Evolutionary conservation across 2,888 invertebrate genomes (phyloP).

Genomic region (Clusia tigrina): DNA sequence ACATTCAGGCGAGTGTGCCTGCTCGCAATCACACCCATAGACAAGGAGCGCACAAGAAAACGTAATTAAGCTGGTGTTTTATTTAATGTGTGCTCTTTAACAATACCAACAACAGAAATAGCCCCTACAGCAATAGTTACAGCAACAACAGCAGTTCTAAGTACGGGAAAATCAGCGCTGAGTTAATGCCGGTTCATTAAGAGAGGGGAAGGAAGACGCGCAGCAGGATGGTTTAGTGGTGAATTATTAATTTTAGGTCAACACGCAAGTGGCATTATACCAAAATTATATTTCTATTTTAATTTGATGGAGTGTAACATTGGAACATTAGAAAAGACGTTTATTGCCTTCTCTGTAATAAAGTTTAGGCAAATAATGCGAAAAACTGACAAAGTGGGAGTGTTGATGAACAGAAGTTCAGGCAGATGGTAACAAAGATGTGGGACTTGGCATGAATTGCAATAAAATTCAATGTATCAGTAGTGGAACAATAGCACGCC

Average conservation of each 20-base stretch:
- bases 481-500: too few species aligned
- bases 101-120: constrained; percentile 19
- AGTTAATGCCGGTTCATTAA: not conserved
- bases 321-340: too few species aligned
- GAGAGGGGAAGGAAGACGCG: not conserved
- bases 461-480: too few species aligned
- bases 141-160: not conserved
- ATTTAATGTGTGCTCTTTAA: constrained; percentile 27
- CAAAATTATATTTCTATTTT: not conserved
- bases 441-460: too few species aligned
- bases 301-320: too few species aligned
- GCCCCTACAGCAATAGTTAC: not conserved
- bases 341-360: too few species aligned
- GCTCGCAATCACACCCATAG: not conserved
- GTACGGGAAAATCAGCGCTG: not conserved
- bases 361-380: too few species aligned
- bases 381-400: too few species aligned
- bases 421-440: too few species aligned
- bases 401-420: too few species aligned
- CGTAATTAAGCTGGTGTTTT: constrained; percentile 31
- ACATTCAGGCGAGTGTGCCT: too few species aligned
- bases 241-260: not conserved
- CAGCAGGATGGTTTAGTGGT: not conserved
- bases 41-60: not conserved
- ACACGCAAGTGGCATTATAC: not conserved